Evolutionary conservation across 2,113 vertebrate genomes (phyloP), one percentile per base, ranked within the genome.

Genomic region (Dendrocopos noguchii): DNA sequence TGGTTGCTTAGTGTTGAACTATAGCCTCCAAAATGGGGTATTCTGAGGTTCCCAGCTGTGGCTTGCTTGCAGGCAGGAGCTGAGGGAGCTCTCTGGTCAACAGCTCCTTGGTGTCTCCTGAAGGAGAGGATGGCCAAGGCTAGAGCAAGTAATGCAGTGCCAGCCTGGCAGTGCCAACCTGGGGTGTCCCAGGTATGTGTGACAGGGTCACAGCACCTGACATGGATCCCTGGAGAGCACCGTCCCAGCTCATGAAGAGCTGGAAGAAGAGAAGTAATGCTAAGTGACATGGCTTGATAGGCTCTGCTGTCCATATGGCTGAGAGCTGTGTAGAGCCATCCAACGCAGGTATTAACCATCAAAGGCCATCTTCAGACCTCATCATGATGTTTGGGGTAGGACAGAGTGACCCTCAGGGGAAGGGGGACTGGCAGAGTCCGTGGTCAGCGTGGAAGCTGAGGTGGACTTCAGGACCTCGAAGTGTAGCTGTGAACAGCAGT

Each of bases 401-500:
- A 24, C 31, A 52, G 36, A 79, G 71, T 19, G 20, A 31, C 8
- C 31, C 75, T 46, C 67, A 33, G 31, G 17, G 27, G 42, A 47
- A 53, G 29, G 12, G 39, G 39, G 64, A 39, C 12, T 36, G 12
- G 50, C 73, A 14, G 34, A 57, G 36, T 6, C 39, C 36, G 1
- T 22, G 31, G 55, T 46, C 59, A 68, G 4, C 1, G 0, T 17
- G 70, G 39, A 14, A n/a, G 2, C 0, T 34, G 15, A 33, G 14
- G 24, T 39, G 28, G 36, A 18, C 31, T 46, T 12, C 13, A n/a
- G 14, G 24, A 29, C 8, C 36, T 64, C 6, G 3, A 1, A 8
- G 14, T 28, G 15, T 14, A 42, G 27, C 7, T 52, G 55, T 61
- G 31, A 73, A 47, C 46, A 27, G 47, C 12, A 21, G 14, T 10